phyloP scores from a whole-genome alignment of 2,888 invertebrate genomes.

The Hemithea aestivaria region DNA sequence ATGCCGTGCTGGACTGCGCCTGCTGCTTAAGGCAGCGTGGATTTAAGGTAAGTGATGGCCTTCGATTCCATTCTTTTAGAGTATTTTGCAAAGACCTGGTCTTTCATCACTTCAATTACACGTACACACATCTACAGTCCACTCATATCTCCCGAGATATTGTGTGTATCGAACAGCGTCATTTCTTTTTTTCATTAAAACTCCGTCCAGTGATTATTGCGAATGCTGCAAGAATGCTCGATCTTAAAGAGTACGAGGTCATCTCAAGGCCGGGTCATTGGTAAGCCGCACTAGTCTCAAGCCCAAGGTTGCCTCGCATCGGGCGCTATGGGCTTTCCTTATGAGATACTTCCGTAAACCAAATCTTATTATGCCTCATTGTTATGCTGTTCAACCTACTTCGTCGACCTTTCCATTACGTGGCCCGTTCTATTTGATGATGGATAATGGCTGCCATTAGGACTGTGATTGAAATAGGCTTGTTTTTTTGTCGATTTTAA shows the following conservation, averaged over 20 bases:
- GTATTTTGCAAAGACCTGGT: too few species aligned
- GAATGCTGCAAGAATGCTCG: too few species aligned
- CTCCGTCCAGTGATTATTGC: too few species aligned
- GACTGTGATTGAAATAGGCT: neutral
- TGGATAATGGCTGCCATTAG: slow-evolving; percentile 4
- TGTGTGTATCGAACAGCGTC: too few species aligned
- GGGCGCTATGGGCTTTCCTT: slow-evolving; percentile 54
- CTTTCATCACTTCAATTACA: too few species aligned
- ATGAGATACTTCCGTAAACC: slow-evolving; percentile 46
- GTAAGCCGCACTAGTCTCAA: slow-evolving; percentile 18
- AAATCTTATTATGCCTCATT: slow-evolving; percentile 38
- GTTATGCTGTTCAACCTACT: slow-evolving; percentile 40
- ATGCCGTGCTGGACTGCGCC: too few species aligned
- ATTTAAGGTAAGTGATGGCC: too few species aligned
- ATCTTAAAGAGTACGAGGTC: slow-evolving; percentile 29
- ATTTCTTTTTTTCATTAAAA: too few species aligned
- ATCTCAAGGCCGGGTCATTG: slow-evolving; percentile 42
- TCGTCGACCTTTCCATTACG: slow-evolving; percentile 37
- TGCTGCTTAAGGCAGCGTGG: too few species aligned
- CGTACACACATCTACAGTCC: too few species aligned
- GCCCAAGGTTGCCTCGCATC: slow-evolving; percentile 46
- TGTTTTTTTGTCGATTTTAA: neutral
- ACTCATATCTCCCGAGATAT: too few species aligned
- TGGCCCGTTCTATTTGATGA: slow-evolving; percentile 20
- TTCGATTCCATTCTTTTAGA: too few species aligned